phyloP scores from a whole-genome alignment of 2,888 invertebrate species.

The Syrphus vitripennis region DNA sequence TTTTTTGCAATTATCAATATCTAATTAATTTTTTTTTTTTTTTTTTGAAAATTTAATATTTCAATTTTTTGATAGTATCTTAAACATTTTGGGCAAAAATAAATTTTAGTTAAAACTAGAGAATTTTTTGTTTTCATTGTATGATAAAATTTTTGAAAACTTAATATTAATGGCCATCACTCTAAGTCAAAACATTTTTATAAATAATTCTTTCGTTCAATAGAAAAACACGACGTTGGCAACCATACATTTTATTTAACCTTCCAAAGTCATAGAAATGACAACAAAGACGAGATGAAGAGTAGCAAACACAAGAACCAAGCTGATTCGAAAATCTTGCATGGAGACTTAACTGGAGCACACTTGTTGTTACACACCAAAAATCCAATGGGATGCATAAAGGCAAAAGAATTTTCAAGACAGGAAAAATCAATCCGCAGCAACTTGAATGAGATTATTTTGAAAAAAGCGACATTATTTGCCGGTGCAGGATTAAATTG shows the following conservation, averaged over 20 bases:
- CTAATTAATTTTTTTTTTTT: no score
- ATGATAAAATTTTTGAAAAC: no score
- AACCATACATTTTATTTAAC: neutral
- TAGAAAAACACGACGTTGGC: neutral
- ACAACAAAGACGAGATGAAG: neutral
- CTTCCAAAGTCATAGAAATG: neutral
- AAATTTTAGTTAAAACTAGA: no score
- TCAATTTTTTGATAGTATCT: no score
- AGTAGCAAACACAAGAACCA: constrained; percentile 14
- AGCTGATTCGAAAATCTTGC: constrained; percentile 54
- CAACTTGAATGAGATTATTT: constrained; percentile 71
- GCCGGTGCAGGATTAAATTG: constrained; percentile 73
- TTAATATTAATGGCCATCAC: no score
- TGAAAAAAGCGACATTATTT: constrained; percentile 72
- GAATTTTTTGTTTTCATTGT: no score
- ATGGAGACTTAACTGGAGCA: constrained; percentile 65
- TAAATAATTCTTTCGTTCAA: no score
- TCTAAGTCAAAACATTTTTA: no score
- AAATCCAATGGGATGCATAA: constrained; percentile 16
- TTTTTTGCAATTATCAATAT: no score
- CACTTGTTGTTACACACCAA: constrained; percentile 47
- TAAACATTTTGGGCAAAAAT: no score
- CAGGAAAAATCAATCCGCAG: constrained; percentile 57
- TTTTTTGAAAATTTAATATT: no score
- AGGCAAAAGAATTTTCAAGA: constrained; percentile 1